A percentile compares a stretch with the other conserved stretches of the same genome.
Conservation (phyloP, 37 sponge, comb jelly and placozoan genomes). For the Cliona cf. orientalis region DNA sequence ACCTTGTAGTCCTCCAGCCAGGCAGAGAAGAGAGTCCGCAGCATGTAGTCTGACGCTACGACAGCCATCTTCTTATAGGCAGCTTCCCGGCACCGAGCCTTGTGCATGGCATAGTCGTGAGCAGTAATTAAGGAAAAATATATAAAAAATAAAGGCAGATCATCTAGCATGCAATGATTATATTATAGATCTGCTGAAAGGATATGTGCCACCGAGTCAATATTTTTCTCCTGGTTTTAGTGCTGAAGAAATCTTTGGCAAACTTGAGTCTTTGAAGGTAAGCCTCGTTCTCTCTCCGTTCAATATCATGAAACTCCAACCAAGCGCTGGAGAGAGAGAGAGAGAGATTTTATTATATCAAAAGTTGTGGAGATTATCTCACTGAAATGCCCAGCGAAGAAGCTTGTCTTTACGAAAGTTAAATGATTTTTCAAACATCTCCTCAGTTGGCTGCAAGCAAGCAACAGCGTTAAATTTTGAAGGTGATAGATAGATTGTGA, state of each 20-base stretch:
- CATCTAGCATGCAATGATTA: neutral
- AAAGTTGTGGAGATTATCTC: neutral
- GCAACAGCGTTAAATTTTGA: neutral
- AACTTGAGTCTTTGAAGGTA: neutral
- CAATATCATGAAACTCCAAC: slow-evolving; percentile 49
- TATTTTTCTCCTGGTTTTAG: slow-evolving; percentile 7
- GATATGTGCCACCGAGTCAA: slow-evolving; percentile 44
- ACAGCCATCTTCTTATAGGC: neutral
- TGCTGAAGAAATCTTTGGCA: slow-evolving; percentile 39
- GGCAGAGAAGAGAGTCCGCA: slow-evolving; percentile 1
- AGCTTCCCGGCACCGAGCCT: neutral
- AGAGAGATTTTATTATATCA: neutral
- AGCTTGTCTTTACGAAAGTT: slow-evolving; percentile 29
- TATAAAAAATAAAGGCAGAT: neutral
- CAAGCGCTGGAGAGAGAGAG: slow-evolving; percentile 55
- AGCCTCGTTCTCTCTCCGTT: slow-evolving; percentile 20
- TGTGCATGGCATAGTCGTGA: slow-evolving; percentile 38
- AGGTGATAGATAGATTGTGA: neutral
- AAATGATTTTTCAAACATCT: slow-evolving; percentile 65
- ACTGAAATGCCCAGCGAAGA: slow-evolving; percentile 39
- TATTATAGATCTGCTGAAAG: neutral
- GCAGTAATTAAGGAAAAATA: neutral
- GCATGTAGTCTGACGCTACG: neutral
- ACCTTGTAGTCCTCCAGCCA: slow-evolving; percentile 61
- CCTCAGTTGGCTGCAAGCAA: slow-evolving; percentile 44